Percentiles rank a stretch among this genome's conserved stretches.
Conservation (phyloP, 2,888 invertebrate genomes). For the Alcis repandata region DNA sequence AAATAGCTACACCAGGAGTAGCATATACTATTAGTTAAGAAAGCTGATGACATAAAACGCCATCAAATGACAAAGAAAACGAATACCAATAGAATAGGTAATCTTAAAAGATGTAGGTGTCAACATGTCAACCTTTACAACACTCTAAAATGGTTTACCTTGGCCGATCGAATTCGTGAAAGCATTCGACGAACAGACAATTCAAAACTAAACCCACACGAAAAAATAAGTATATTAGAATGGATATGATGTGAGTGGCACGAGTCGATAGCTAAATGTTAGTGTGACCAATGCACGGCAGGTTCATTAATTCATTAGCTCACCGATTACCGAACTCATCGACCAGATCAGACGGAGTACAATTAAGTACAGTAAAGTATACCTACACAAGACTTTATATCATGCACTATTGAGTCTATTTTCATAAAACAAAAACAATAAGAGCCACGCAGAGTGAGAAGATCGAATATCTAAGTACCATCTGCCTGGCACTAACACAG, state of each 20-base stretch:
- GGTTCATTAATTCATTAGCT: slow-evolving; percentile 29
- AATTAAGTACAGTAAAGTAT: too few relatives aligned
- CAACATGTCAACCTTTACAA: slow-evolving; percentile 22
- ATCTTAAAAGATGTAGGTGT: slow-evolving; percentile 31
- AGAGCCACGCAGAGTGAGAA: background rate
- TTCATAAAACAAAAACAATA: background rate
- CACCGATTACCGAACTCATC: slow-evolving; percentile 12
- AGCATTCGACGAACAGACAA: slow-evolving; percentile 19
- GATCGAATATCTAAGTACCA: background rate
- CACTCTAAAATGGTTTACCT: slow-evolving; percentile 28
- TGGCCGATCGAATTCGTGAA: slow-evolving; percentile 30
- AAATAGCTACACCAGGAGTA: slow-evolving; percentile 11
- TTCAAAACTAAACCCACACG: slow-evolving; percentile 4
- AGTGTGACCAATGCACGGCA: slow-evolving; percentile 10
- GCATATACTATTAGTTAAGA: background rate
- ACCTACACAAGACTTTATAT: background rate
- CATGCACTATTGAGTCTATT: slow-evolving; percentile 7
- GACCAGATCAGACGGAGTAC: too few relatives aligned
- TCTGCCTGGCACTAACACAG: background rate
- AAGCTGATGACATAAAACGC: background rate
- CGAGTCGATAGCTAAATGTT: too few relatives aligned
- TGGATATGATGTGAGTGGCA: slow-evolving; percentile 2
- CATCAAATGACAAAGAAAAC: background rate
- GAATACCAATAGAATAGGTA: background rate
- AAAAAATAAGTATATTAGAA: background rate